These are phyloP conservation scores for Falcunculus frontatus DNA, from an alignment of 2,113 vertebrate genomes.

Conservation along the genomic window DNA sequence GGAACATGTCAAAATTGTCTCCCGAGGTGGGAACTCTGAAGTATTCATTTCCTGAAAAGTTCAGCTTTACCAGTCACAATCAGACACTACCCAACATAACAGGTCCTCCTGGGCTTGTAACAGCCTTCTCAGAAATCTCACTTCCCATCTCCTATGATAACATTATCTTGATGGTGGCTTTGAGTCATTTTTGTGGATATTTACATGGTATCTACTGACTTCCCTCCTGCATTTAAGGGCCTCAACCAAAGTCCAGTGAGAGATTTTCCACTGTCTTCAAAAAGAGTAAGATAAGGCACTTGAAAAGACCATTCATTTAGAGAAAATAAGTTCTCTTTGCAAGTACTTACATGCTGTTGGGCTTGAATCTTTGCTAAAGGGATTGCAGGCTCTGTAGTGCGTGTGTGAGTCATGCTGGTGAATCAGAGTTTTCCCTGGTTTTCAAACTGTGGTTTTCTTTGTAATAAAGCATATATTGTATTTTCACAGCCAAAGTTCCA, in stretches of 20 bases:
- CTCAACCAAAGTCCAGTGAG: background rate
- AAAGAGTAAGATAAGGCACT: conserved; percentile 25
- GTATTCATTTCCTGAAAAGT: conserved; percentile 4
- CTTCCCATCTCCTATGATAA: background rate
- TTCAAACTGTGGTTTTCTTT: conserved; percentile 65
- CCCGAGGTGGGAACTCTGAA: background rate
- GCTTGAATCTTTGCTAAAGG: conserved; percentile 12
- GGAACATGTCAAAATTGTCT: background rate
- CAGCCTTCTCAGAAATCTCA: conserved; percentile 19
- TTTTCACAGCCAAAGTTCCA: conserved; percentile 38
- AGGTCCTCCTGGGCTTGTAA: background rate
- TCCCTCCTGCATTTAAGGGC: background rate
- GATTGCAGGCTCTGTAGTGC: conserved; percentile 31
- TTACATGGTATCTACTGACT: background rate
- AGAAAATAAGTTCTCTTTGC: conserved; percentile 28
- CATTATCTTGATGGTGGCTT: background rate
- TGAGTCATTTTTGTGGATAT: background rate
- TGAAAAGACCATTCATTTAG: conserved; percentile 27
- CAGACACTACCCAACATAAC: background rate
- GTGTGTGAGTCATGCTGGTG: conserved; percentile 66
- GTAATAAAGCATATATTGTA: conserved; percentile 60
- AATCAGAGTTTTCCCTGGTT: conserved; percentile 65
- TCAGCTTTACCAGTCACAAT: background rate
- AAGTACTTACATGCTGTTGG: conserved; percentile 57
- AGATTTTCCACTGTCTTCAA: background rate